Conservation (phyloP, 2,113 vertebrate species). For the Poicephalus meyeri region DNA sequence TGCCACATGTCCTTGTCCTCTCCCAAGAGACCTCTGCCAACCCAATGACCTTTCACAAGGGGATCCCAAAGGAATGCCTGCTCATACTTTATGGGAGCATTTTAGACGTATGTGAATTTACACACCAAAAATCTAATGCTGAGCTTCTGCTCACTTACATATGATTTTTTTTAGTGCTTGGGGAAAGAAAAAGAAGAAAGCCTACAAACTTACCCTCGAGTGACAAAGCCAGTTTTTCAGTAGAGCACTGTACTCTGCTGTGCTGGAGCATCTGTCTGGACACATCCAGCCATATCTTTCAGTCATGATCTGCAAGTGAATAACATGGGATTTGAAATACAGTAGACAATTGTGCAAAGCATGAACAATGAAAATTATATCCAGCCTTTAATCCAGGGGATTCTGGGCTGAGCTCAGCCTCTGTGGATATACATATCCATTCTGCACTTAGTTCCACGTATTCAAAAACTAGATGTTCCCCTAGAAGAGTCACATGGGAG, state of each 20-base stretch:
- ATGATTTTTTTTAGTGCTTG: background rate
- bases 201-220: background rate
- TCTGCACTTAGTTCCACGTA: conserved; percentile 41
- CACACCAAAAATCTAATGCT: background rate
- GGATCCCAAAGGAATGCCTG: too few relatives aligned
- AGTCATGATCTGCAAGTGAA: background rate
- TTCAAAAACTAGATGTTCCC: background rate
- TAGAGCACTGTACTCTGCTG: background rate
- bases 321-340: conserved; percentile 45
- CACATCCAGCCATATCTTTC: conserved; percentile 9
- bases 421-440: background rate
- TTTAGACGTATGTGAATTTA: background rate
- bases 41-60: too few relatives aligned
- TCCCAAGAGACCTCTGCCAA: too few relatives aligned
- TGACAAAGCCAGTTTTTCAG: background rate
- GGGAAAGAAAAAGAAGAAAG: background rate
- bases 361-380: conserved; percentile 47
- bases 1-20: too few relatives aligned
- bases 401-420: conserved; percentile 41
- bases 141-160: background rate
- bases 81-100: background rate
- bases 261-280: conserved; percentile 18
- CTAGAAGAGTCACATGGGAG: background rate
- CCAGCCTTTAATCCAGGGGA: conserved; percentile 49
- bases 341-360: conserved; percentile 44